These are phyloP conservation scores for Troides oblongomaculatus DNA, from an alignment of 2,888 invertebrate genomes.

Conservation along the genomic window DNA sequence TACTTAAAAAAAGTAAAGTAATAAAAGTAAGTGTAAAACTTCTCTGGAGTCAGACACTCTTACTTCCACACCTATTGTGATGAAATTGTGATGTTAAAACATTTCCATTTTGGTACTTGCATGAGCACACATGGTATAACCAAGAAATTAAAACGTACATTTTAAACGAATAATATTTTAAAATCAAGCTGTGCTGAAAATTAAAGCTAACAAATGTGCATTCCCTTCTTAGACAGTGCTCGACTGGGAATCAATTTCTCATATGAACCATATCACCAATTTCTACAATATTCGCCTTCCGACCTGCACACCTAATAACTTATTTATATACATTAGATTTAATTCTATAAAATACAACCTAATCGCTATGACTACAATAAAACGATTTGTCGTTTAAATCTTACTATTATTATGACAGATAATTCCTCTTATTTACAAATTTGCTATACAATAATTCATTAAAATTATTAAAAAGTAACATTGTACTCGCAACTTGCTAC, in stretches of 20 bases:
- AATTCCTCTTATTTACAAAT: constrained; percentile 79
- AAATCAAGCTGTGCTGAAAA: constrained; percentile 64
- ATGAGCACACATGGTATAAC: constrained; percentile 32
- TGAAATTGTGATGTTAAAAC: constrained; percentile 62
- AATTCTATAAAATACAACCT: constrained; percentile 70
- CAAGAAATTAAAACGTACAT: constrained; percentile 35
- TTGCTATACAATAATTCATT: constrained; percentile 72
- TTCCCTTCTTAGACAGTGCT: constrained; percentile 57
- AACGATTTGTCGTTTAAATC: constrained; percentile 76
- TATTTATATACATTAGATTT: constrained; percentile 65
- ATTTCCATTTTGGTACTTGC: constrained; percentile 41
- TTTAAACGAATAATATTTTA: constrained; percentile 37
- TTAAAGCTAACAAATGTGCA: constrained; percentile 74
- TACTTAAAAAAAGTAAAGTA: neutral
- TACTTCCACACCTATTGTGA: constrained; percentile 50
- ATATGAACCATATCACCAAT: constrained; percentile 19
- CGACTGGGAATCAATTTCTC: constrained; percentile 39
- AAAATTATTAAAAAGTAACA: constrained; percentile 75
- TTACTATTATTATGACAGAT: constrained; percentile 79
- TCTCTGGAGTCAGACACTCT: constrained; percentile 7
- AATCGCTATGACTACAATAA: constrained; percentile 75
- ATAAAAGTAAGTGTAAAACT: neutral
- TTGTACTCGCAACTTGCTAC: constrained; percentile 76
- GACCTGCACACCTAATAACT: constrained; percentile 55
- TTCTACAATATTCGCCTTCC: constrained; percentile 31